Evolutionary conservation across 2,113 vertebrate genomes (phyloP), one percentile per base, ranked within the genome.

Genomic region (Ciconia stormi): DNA sequence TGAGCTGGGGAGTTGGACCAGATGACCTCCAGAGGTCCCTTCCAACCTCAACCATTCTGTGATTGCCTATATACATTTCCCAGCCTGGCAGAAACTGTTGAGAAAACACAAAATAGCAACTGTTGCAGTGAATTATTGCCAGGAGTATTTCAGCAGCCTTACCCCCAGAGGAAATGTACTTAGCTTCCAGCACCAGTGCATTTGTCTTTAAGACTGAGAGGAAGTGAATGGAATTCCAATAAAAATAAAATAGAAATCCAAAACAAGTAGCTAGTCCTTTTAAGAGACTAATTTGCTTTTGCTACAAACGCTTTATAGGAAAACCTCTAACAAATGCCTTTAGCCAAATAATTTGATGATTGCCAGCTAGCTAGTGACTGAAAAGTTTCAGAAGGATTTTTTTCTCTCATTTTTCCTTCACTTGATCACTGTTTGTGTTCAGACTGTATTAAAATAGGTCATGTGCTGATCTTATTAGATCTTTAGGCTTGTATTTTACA

Each of bases 401-500:
- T 92, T 83, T 46, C 65, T 79, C 27, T 44, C 15, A 5, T 58
- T 85, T 89, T 80, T 81, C 47, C 46, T 82, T 92, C 16, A 23
- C 85, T 91, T 93, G 34, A 59, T 91, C 20, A 34, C 15, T 34
- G 40, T 90, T 90, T 71, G 21, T 93, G 50, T 95, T 95, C 59
- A 84, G 65, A 32, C 42, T 49, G 18, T 53, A 42, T 84, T 87
- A 72, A 84, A 91, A 89, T 25, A 38, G 42, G 23, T 67, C 11
- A 49, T 38, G 34, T 58, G 38, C 61, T 74, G 42, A 87, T 78
- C 23, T 67, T 62, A 13, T 4, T 69, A 61, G 13, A 47, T 92
- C 46, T 74, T 83, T 29, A 78, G 71, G 49, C n/a, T 91, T 96
- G 46, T 86, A 63, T 65, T 90, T 96, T 90, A 82, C 59, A 80